Base-by-base conservation (phyloP, 2,113 vertebrate genomes). In the Delphinapterus leucas region DNA sequence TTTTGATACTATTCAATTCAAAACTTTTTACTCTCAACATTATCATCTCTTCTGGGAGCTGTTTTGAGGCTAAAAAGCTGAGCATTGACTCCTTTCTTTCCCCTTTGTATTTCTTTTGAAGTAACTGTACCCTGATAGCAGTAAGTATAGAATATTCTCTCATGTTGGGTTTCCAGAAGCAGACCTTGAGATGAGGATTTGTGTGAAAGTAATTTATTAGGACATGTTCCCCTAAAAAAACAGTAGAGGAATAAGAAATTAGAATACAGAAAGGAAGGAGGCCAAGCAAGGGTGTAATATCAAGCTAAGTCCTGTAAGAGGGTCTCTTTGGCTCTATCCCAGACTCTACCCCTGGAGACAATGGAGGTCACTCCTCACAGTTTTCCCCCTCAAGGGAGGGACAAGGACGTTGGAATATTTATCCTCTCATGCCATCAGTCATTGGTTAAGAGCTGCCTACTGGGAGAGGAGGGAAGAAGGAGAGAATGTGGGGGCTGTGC, bases 21-120 rank as follows among this genome's bases (percentile, higher is more conserved):
- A 70, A 63, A 55, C 23, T 55, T 86, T 94, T 86, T 71, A 80
- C 41, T 80, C n/a, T 86, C n/a, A 80, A 61, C 23, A 95, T 90
- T 83, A 47, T 47, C 83, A 41, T 90, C 49, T 49, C 65, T 80
- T 71, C n/a, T 36, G 44, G 53, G 88, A 86, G 53, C 61, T 95
- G 63, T 79, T 79, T 79, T 79, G 38, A 86, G 53, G 41, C 80
- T 95, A 63, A 85, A 85, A 85, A 79, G 38, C 71, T 90, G 71
- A 49, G 21, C 68, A 55, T 31, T 84, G 33, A 53, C n/a, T 82
- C 65, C 33, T 63, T 82, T 82, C 23, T 82, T 85, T 67, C 6
- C 20, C 44, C 12, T 28, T 80, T 94, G 67, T 67, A 65, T 89
- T 88, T 93, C 84, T 88, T 93, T 93, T 80, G 36, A 71, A 67